Evolutionary conservation across 1,140 invertebrate genomes (phyloP), one percentile per base, ranked within the genome.

Genomic region (Atta colombica): DNA sequence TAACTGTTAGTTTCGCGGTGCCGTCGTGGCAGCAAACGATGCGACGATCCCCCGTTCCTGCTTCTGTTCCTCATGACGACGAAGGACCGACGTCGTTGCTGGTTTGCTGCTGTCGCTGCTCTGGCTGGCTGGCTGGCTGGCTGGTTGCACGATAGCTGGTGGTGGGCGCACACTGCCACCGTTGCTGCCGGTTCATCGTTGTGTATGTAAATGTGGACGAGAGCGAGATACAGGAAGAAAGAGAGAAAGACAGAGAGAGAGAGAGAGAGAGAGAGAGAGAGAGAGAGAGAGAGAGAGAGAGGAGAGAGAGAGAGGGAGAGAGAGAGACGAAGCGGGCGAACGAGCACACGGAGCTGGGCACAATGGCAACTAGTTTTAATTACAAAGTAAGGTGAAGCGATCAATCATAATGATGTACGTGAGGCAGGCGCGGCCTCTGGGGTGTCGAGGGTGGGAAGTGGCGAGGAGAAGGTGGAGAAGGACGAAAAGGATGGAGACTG

Each of bases 351-450:
- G 90, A 90, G 88, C 87, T 87, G 91, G 90, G 92, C 93, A 95
- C 94, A 95, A 95, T 95, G 94, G 94, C 94, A 95, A 95, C 94
- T 95, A 95, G 95, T 95, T 95, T 95, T 95, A 95, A 95, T 95
- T 95, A 95, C 94, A 95, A 95, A 95, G 95, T 95, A 95, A 95
- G 94, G 95, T 95, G 94, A 95, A 95, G 94, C 94, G 93, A 95
- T 95, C 94, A 95, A 95, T 95, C 95, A 95, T 95, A 95, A 95
- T 95, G 95, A 95, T 95, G 95, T 95, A 95, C 95, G 95, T 93
- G 94, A 95, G 93, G 94, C 94, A 95, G 94, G 93, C 93, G 93
- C 94, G 94, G 93, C 93, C 94, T 94, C 93, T 93, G 93, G 93
- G 93, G 93, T 90, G 91, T 88, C 89, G 91, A 91, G 90, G 90